Conservation (phyloP, 2,113 vertebrate species). For the Rhineura floridana region DNA sequence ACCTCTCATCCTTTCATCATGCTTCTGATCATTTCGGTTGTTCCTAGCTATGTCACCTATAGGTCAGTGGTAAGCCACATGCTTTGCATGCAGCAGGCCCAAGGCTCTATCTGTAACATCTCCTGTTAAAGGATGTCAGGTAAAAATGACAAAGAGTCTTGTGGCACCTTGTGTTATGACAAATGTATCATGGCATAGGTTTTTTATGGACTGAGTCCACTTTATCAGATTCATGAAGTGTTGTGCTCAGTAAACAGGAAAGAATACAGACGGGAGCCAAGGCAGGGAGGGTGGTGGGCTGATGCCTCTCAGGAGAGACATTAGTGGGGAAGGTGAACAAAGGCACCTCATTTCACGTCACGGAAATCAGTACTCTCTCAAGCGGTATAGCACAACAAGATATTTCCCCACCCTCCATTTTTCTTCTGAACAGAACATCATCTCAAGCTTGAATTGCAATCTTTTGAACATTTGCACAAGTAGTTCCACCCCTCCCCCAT, state of each 20-base stretch:
- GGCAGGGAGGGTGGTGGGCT: neutral
- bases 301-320: neutral
- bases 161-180: neutral
- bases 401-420: neutral
- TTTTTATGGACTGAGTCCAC: neutral
- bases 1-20: neutral
- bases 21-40: neutral
- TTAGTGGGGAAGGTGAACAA: neutral
- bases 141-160: neutral
- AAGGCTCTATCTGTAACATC: neutral
- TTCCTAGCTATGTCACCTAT: slow-evolving; percentile 14
- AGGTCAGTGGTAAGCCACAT: slow-evolving; percentile 16
- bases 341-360: too few relatives aligned
- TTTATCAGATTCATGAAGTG: neutral
- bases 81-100: neutral
- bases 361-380: neutral
- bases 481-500: neutral
- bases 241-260: neutral
- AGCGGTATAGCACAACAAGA: neutral
- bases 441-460: too few relatives aligned
- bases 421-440: neutral
- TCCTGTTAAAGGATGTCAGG: slow-evolving; percentile 19
- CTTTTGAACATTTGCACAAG: neutral
- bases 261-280: neutral
- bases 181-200: neutral